Evolutionary conservation across 2,888 invertebrate genomes (phyloP).

Genomic region (Dryobota labecula): DNA sequence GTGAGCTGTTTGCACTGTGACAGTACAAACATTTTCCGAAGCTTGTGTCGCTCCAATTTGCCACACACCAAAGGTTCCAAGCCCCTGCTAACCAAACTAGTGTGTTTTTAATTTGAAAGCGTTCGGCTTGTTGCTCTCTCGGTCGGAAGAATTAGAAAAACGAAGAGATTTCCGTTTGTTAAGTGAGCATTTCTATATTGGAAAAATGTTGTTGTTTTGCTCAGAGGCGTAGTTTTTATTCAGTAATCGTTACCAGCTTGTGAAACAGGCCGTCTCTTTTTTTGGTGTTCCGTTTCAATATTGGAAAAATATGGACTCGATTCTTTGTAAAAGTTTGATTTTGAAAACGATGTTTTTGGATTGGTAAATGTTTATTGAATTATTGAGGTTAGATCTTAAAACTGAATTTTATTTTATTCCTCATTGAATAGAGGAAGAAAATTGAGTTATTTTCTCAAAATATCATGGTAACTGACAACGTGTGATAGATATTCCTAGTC

Average conservation of each 20-base stretch:
- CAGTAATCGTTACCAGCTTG: conserved; percentile 3
- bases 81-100: conserved; percentile 46
- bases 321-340: neutral
- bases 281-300: conserved; percentile 10
- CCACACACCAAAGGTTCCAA: conserved; percentile 44
- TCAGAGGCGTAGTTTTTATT: conserved; percentile 13
- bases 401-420: neutral
- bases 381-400: neutral
- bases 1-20: conserved; percentile 65
- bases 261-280: conserved; percentile 6
- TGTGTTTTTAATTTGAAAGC: conserved; percentile 50
- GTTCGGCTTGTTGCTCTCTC: conserved; percentile 36
- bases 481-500: neutral
- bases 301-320: neutral
- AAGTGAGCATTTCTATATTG: conserved; percentile 44
- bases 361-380: neutral
- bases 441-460: neutral
- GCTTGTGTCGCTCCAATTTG: conserved; percentile 62
- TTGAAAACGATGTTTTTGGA: neutral
- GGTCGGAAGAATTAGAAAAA: conserved; percentile 46
- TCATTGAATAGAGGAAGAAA: neutral
- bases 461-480: neutral
- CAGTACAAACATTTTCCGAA: conserved; percentile 64
- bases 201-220: conserved; percentile 23
- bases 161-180: conserved; percentile 39